A percentile compares a stretch with the other conserved stretches of the same genome.
Evolutionary conservation across 2,797 vertebrate genomes (phyloP).

Genomic region (Tapera naevia): DNA sequence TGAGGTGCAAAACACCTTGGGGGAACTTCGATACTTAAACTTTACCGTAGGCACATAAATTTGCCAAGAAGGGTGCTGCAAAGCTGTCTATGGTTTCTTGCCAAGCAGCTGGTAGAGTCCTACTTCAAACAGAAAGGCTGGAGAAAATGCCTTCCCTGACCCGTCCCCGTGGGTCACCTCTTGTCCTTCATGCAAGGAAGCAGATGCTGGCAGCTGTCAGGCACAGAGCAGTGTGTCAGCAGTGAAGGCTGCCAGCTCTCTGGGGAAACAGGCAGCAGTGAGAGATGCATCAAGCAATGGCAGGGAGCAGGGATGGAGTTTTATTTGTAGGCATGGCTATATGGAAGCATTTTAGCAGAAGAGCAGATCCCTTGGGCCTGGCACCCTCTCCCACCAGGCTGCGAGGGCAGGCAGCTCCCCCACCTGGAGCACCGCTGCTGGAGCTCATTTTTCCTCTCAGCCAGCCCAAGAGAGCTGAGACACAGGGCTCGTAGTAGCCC

Average conservation of each 20-base stretch:
- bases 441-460: not conserved
- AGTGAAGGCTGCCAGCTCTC: not conserved
- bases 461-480: not conserved
- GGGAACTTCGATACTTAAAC: fast-evolving
- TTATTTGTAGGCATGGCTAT: not conserved
- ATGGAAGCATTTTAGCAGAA: not conserved
- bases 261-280: not conserved
- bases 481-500: not conserved
- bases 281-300: fast-evolving
- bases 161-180: fast-evolving
- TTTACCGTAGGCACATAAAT: not conserved
- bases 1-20: not conserved
- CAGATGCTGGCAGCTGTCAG: fast-evolving
- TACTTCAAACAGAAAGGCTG: not conserved
- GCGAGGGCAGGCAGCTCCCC: not conserved
- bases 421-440: not conserved
- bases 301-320: not conserved
- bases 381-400: not conserved
- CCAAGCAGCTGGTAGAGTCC: not conserved
- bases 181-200: not conserved
- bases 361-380: not conserved
- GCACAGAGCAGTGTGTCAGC: not conserved
- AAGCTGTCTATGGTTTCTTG: not conserved
- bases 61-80: not conserved
- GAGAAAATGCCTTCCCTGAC: not conserved